Base-by-base conservation (phyloP, 2,113 vertebrate genomes). In the Macrotis lagotis region DNA sequence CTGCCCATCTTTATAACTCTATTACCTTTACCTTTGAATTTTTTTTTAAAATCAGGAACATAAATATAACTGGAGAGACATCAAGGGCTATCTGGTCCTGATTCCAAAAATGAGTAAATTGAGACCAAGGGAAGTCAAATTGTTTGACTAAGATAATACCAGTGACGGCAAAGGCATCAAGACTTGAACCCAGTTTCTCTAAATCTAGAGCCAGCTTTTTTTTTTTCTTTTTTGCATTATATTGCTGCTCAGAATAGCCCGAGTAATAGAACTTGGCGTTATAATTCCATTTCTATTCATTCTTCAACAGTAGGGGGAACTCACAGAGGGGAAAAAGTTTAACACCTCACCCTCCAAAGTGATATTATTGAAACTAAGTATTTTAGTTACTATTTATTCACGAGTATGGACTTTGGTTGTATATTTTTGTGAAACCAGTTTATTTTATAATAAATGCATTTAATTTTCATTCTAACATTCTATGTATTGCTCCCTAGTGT, bases 381-480 rank as follows among this genome's bases (percentile, higher is more conserved):
- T 96, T 95, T 93, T 90, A 83, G 19, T 90, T 94, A 92, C 95
- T 96, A 93, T 97, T 98, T 97, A 97, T 97, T 96, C 96, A 93
- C 88, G 51, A 89, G 94, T 91, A 83, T 37, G 90, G 97, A 97
- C 92, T 95, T 96, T 95, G 91, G 83, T 95, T 91, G 91, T 92
- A 53, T 25, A 50, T 94, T 90, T 89, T 93, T 94, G 93, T 25
- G 88, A 96, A 98, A 96, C 88, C 51, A 44, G 89, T 97, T 97
- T 97, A 94, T 95, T 97, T 95, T 97, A 96, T 95, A 97, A 97
- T 48, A 96, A 97, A 98, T 93, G 96, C 96, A 96, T 97, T 92
- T 97, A 97, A 98, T 94, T 97, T 92, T 95, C 96, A 95, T 94
- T 97, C 97, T 95, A 97, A 97, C 97, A 95, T 90, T 95, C 96